A percentile compares a stretch with the other conserved stretches of the same genome.
These are phyloP conservation scores for Phymanthus crucifer DNA, from an alignment of 92 coral and sea anemone species.

Conservation along the genomic window DNA sequence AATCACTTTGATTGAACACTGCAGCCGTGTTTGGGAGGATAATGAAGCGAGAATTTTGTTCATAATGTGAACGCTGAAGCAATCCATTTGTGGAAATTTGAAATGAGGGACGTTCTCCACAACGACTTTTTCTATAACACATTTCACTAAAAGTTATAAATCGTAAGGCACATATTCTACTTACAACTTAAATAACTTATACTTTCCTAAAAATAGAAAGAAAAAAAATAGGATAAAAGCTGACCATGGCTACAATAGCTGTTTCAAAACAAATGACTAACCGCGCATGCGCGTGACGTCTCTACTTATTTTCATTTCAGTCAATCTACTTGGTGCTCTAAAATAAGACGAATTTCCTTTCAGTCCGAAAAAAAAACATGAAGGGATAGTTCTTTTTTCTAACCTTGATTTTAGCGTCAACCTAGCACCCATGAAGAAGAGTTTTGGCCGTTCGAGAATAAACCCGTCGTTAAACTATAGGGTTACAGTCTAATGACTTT, in stretches of 20 bases:
- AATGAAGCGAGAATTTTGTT: too few relatives aligned
- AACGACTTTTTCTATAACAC: too few relatives aligned
- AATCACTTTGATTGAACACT: too few relatives aligned
- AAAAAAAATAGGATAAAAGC: not conserved
- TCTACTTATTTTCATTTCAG: not conserved
- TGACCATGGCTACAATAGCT: not conserved
- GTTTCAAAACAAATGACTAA: not conserved
- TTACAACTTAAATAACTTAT: not conserved
- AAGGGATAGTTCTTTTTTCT: not conserved
- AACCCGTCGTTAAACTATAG: not conserved
- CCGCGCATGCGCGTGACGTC: slow-evolving; percentile 5
- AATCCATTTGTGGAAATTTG: too few relatives aligned
- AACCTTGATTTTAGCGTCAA: not conserved
- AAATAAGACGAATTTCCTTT: not conserved
- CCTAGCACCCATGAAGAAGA: not conserved
- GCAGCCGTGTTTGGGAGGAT: too few relatives aligned
- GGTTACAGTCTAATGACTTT: not conserved
- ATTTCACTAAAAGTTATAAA: too few relatives aligned
- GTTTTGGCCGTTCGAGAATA: not conserved
- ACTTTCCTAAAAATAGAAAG: not conserved
- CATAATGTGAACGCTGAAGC: too few relatives aligned
- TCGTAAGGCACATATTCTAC: too few relatives aligned
- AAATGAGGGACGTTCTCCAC: slow-evolving; percentile 3
- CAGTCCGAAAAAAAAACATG: not conserved
- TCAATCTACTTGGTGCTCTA: not conserved